phyloP scores from a whole-genome alignment of 2,113 vertebrate genomes.

The Sylvicapra grimmia region DNA sequence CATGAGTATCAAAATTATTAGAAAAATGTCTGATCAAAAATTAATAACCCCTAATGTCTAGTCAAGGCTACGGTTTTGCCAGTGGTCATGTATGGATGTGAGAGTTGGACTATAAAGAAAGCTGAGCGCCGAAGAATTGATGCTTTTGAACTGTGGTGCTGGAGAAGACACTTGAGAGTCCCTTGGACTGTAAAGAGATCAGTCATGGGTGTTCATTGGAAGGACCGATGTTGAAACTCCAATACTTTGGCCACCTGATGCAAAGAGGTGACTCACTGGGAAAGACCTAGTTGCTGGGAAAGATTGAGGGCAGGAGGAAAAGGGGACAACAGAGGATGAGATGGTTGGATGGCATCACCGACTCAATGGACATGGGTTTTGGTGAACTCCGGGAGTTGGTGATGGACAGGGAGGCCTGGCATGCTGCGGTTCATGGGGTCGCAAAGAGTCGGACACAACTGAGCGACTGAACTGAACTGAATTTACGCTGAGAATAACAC shows the following conservation, averaged over 20 bases:
- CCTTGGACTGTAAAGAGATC: not conserved
- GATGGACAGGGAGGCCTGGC: not conserved
- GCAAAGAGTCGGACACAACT: not conserved
- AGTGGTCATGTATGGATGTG: not conserved
- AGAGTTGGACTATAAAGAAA: not conserved
- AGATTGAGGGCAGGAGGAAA: not conserved
- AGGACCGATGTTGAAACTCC: not conserved
- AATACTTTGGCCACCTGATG: not conserved
- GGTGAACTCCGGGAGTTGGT: not conserved
- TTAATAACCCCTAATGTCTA: not conserved
- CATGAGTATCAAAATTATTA: not conserved
- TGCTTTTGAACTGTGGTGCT: not conserved
- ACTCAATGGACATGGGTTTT: not conserved
- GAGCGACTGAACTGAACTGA: not conserved
- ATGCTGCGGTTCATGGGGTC: not conserved
- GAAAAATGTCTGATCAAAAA: not conserved
- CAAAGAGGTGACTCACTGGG: not conserved
- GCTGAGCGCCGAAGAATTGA: not conserved
- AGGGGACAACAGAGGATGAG: not conserved
- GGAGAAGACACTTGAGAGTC: not conserved
- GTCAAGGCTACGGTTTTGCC: not conserved
- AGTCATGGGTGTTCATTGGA: not conserved
- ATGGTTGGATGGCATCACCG: not conserved
- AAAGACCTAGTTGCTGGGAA: not conserved
- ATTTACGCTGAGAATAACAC: not conserved